Percentiles rank a stretch among this genome's conserved stretches.
phyloP scores from a whole-genome alignment of 2,797 vertebrate genomes.

The Peromyscus attwateri region DNA sequence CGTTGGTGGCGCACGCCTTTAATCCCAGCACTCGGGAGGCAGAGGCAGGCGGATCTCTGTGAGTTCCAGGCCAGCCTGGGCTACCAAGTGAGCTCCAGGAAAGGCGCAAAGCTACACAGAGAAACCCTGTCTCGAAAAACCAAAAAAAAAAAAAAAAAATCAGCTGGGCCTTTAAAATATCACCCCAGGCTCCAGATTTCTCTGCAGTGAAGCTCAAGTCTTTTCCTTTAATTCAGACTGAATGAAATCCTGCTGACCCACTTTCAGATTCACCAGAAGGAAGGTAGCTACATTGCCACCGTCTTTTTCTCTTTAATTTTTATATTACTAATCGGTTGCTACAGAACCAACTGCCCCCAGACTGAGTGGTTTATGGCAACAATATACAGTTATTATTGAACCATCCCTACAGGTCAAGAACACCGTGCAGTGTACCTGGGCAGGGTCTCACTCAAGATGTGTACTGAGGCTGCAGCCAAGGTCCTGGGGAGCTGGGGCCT shows the following conservation, averaged over 20 bases:
- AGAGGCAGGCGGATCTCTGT: too few species aligned
- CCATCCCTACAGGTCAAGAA: neutral
- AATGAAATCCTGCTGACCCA: conserved; percentile 66
- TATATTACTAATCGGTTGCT: conserved; percentile 19
- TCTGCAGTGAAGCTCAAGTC: conserved; percentile 10
- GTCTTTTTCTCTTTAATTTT: conserved; percentile 45
- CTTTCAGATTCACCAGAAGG: conserved; percentile 50
- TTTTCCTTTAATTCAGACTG: conserved; percentile 60
- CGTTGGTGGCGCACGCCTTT: too few species aligned
- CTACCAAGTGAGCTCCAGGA: too few species aligned
- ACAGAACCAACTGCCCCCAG: neutral
- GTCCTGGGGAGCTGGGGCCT: too few species aligned
- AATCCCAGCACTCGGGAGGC: too few species aligned
- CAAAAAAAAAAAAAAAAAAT: conserved; percentile 61
- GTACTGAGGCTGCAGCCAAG: neutral
- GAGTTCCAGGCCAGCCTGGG: too few species aligned
- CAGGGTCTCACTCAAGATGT: neutral
- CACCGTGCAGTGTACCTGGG: neutral
- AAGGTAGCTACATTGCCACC: neutral
- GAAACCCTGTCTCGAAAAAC: too few species aligned
- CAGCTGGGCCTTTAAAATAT: conserved; percentile 34
- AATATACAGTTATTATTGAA: neutral
- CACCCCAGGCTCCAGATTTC: conserved; percentile 34
- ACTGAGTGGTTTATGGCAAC: neutral
- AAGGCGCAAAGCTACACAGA: too few species aligned